Conservation (phyloP, 2,797 vertebrate genomes). For the Sebastes miniatus region DNA sequence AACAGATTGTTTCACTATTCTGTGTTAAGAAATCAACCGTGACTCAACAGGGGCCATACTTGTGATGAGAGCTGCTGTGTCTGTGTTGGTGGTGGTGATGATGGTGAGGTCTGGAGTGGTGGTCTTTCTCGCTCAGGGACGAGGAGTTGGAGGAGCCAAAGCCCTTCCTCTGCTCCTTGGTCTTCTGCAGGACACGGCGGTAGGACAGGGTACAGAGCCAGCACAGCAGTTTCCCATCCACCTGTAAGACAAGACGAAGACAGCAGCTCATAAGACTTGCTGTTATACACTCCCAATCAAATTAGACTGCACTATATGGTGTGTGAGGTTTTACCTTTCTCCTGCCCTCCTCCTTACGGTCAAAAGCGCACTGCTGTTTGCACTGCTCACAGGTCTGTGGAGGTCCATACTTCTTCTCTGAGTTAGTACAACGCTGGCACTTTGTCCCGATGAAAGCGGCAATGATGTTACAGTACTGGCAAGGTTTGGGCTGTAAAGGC, state of each 20-base stretch:
- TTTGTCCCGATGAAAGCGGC: conserved; percentile 99
- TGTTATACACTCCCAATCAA: not conserved
- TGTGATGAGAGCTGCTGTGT: conserved; percentile 92
- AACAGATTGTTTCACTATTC: not conserved
- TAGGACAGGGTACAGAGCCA: conserved; percentile 99
- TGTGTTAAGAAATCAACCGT: not conserved
- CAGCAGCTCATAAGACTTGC: not conserved
- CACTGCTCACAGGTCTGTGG: conserved; percentile 98
- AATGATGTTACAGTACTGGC: conserved; percentile 99
- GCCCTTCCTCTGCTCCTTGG: conserved; percentile 98
- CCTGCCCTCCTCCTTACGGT: conserved; percentile 96
- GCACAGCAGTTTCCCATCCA: conserved; percentile 97
- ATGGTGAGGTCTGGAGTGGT: conserved; percentile 91
- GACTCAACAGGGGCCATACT: conserved; percentile 80
- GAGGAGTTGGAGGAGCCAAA: conserved; percentile 95
- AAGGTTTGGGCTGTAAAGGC: conserved; percentile 92
- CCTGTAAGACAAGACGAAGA: conserved; percentile 74
- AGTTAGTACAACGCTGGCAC: conserved; percentile 98
- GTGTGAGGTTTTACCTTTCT: conserved; percentile 85
- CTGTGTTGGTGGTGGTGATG: conserved; percentile 89
- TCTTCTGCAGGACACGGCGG: conserved; percentile 98
- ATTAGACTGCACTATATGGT: not conserved
- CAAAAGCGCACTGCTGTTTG: conserved; percentile 98
- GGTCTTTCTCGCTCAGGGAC: conserved; percentile 95
- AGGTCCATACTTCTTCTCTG: conserved; percentile 98